Evolutionary conservation across 2,888 invertebrate species (phyloP).

Genomic region (Limnephilus lunatus): DNA sequence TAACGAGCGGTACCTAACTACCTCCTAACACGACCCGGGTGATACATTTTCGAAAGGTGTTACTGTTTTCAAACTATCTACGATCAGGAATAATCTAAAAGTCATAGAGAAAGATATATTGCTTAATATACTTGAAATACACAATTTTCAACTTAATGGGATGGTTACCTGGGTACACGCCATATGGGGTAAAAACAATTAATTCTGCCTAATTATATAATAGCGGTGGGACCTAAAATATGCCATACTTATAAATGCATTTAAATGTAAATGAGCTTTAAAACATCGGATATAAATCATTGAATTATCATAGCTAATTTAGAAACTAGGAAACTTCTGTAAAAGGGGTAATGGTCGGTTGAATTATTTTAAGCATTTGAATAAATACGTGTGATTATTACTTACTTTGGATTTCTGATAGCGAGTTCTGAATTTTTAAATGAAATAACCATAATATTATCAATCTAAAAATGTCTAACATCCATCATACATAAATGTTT

Average conservation of each 20-base stretch:
- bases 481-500: not conserved
- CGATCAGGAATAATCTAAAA: constrained; percentile 26
- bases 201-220: constrained; percentile 49
- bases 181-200: constrained; percentile 52
- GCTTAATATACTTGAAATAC: constrained; percentile 54
- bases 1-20: not conserved
- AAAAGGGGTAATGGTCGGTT: constrained; percentile 18
- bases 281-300: constrained; percentile 49
- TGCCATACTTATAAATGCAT: constrained; percentile 47
- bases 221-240: constrained; percentile 40
- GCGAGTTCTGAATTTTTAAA: not conserved
- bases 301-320: constrained; percentile 47
- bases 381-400: not conserved
- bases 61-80: constrained; percentile 38
- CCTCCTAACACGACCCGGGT: not conserved
- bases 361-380: constrained; percentile 11
- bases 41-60: constrained; percentile 20
- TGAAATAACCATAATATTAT: not conserved
- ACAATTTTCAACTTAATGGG: constrained; percentile 6
- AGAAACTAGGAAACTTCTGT: constrained; percentile 2
- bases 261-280: constrained; percentile 52
- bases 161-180: constrained; percentile 30
- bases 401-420: not conserved
- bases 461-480: not conserved
- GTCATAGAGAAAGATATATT: constrained; percentile 49